These are phyloP conservation scores for Rhineura floridana DNA, from an alignment of 2,113 vertebrate genomes.

Conservation along the genomic window DNA sequence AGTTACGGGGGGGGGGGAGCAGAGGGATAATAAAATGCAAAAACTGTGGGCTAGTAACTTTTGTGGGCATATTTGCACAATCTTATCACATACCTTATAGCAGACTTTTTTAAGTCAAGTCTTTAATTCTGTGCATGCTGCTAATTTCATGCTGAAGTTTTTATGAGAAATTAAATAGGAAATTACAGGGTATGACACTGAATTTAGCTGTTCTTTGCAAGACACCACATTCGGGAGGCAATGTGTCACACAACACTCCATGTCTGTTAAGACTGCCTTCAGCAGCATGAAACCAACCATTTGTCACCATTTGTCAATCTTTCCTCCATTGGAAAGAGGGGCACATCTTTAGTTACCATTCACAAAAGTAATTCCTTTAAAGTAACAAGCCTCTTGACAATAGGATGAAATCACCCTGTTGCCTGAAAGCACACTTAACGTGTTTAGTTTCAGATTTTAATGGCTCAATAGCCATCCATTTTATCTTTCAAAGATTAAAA, in stretches of 20 bases:
- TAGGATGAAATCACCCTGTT: not conserved
- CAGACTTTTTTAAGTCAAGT: not conserved
- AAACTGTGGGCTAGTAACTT: not conserved
- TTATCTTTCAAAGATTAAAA: constrained; percentile 23
- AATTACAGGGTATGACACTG: not conserved
- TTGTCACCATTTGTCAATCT: constrained; percentile 23
- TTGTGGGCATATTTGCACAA: not conserved
- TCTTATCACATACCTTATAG: not conserved
- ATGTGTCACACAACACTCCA: not conserved
- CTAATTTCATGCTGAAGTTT: not conserved
- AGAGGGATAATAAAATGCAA: not conserved
- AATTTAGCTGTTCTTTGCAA: not conserved
- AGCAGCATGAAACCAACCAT: constrained; percentile 12
- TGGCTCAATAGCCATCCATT: not conserved
- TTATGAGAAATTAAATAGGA: not conserved
- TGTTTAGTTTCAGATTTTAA: constrained; percentile 7
- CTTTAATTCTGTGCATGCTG: not conserved
- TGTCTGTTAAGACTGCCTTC: not conserved
- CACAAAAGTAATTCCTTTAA: not conserved
- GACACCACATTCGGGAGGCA: not conserved
- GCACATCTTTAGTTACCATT: not conserved
- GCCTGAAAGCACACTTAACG: constrained; percentile 8
- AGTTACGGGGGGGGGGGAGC: no score
- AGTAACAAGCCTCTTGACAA: not conserved
- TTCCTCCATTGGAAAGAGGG: not conserved